phyloP scores from a whole-genome alignment of 2,113 vertebrate genomes.

The Entomyzon cyanotis region DNA sequence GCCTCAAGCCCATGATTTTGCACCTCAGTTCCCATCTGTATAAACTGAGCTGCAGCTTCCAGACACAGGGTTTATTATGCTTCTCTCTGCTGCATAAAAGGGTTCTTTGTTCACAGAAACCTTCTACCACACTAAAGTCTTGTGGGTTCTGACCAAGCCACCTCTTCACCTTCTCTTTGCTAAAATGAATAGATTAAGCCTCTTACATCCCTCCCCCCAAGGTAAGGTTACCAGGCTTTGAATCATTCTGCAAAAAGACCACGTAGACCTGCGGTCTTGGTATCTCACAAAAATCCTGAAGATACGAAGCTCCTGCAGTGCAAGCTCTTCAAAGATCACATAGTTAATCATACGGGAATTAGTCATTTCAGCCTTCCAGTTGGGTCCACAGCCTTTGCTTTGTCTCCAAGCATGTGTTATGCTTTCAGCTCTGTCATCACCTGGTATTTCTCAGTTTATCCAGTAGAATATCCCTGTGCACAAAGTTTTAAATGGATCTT shows the following conservation, averaged over 20 bases:
- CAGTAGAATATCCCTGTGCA: neutral
- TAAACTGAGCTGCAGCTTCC: slow-evolving; percentile 36
- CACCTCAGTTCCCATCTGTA: slow-evolving; percentile 60
- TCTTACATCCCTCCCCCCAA: neutral
- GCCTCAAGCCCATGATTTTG: slow-evolving; percentile 52
- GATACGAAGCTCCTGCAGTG: neutral
- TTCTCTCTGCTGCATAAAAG: slow-evolving; percentile 9
- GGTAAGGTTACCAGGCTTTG: slow-evolving; percentile 5
- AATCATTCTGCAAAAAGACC: neutral
- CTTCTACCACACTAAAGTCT: slow-evolving; percentile 31
- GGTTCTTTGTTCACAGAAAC: slow-evolving; percentile 47
- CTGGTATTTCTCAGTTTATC: neutral
- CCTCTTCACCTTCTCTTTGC: slow-evolving; percentile 3
- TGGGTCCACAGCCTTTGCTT: neutral
- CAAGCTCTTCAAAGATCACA: neutral
- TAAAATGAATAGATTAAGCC: slow-evolving; percentile 5
- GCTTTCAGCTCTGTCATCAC: neutral
- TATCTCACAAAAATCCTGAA: neutral
- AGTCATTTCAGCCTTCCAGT: neutral
- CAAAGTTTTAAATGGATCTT: neutral
- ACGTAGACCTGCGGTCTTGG: neutral
- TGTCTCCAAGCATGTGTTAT: neutral
- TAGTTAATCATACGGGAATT: neutral
- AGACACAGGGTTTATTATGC: slow-evolving; percentile 54
- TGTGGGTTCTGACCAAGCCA: slow-evolving; percentile 17